Evolutionary conservation across 2,113 vertebrate species (phyloP), one percentile per base, ranked within the genome.

Genomic region (Tichodroma muraria): DNA sequence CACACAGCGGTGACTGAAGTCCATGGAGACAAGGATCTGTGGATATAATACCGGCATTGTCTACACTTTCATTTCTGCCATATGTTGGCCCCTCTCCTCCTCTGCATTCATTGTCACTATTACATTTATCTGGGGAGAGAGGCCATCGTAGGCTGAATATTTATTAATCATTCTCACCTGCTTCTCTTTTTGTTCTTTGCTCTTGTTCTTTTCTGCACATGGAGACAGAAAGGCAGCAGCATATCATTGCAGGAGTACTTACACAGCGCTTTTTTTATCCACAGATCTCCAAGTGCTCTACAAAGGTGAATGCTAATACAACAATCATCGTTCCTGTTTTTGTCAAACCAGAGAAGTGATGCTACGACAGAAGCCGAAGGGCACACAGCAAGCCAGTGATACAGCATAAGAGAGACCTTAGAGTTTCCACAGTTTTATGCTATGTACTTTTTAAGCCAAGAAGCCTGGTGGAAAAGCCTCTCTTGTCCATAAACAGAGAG

Each of bases 161-260:
- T 95, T 90, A 95, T 94, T 93, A 87, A 93, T 85, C 71, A 47
- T 85, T 93, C 73, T 66, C 89, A 83, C 89, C 79, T 84, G 61
- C 37, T 91, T 89, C 82, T 73, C 77, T 85, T 88, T 89, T 69
- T 92, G 44, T 79, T 88, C 83, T 77, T 94, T 25, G 11, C 42
- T 88, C 66, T 47, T 11, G 0, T 64, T 83, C 68, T 86, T 71
- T 71, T 75, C 92, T 49, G 45, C 37, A 28, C 9, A 30, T 47
- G 61, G 60, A 92, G 64, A 33, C 30, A 92, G 93, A 78, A 92
- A 72, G 14, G 38, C 25, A 28, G 82, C 20, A 84, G 85, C 13
- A 8, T 50, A 45, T 82, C 38, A 16, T 4, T 70, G 59, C 50
- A 84, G 81, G 91, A 91, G 35, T 73, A 87, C 78, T 92, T 93